Conservation (phyloP, 2,797 vertebrate species). For the Chelonia mydas region DNA sequence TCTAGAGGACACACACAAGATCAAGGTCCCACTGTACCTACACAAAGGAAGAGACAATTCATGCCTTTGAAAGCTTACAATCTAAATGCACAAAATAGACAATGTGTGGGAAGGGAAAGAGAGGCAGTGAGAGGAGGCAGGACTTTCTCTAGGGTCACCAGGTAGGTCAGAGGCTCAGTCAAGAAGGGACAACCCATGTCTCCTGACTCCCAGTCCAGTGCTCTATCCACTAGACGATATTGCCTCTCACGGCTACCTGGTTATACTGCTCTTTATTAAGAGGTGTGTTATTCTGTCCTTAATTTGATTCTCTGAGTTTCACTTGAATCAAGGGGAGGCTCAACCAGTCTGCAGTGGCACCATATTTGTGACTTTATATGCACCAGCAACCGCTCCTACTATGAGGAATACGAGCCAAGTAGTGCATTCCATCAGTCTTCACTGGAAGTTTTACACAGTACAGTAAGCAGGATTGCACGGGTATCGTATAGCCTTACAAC, state of each 20-base stretch:
- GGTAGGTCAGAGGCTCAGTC: not conserved
- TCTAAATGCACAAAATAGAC: not conserved
- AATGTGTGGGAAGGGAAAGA: not conserved
- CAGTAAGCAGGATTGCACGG: rapidly evolving
- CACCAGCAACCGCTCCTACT: not conserved
- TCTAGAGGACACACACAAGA: not conserved
- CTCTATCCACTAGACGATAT: not conserved
- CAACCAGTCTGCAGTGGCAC: not conserved
- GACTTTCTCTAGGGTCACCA: not conserved
- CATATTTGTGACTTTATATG: not conserved
- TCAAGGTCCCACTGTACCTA: not conserved
- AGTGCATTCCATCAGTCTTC: not conserved
- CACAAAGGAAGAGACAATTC: not conserved
- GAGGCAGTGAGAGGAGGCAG: not conserved
- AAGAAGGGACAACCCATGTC: not conserved
- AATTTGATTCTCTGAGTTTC: not conserved
- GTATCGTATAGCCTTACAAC: not conserved
- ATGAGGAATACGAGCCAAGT: not conserved
- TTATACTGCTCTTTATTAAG: not conserved
- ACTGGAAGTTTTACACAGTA: not conserved
- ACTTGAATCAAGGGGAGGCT: not conserved
- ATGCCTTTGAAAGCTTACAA: not conserved
- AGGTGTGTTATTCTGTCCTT: not conserved
- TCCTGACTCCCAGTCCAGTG: not conserved
- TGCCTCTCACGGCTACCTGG: not conserved